A percentile compares a stretch with the other conserved stretches of the same genome.
These are phyloP conservation scores for Coryphaenoides rupestris DNA, from an alignment of 2,113 vertebrate species.

Conservation along the genomic window DNA sequence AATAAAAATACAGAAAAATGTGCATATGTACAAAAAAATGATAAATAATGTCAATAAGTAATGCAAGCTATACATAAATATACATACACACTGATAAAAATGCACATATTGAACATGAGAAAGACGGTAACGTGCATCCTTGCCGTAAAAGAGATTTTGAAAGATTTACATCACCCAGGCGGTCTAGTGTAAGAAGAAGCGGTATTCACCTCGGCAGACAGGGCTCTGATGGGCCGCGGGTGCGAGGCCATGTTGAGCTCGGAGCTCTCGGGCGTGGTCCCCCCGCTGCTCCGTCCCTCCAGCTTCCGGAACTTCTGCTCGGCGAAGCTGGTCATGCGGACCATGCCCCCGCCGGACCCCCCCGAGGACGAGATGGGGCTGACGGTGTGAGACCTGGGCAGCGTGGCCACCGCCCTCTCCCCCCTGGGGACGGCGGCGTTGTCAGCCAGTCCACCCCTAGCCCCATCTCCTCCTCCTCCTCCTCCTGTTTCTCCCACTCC, in stretches of 20 bases:
- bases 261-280: conserved; percentile 91
- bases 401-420: conserved; percentile 72
- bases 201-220: conserved; percentile 74
- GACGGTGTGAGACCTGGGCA: conserved; percentile 81
- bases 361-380: conserved; percentile 87
- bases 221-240: conserved; percentile 71
- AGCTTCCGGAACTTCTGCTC: conserved; percentile 94
- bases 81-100: not conserved
- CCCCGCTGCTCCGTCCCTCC: conserved; percentile 89
- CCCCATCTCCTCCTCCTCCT: conserved; percentile 24
- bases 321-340: conserved; percentile 97
- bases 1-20: not conserved
- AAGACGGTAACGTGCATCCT: too few relatives aligned
- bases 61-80: not conserved
- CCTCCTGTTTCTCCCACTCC: conserved; percentile 19
- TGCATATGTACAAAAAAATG: not conserved
- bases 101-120: too few relatives aligned
- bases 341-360: conserved; percentile 76
- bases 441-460: conserved; percentile 18
- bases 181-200: not conserved
- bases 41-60: too few relatives aligned
- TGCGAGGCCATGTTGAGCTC: conserved; percentile 86
- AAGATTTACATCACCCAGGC: too few relatives aligned
- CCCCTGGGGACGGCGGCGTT: not conserved
- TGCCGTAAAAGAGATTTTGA: too few relatives aligned